Conservation (phyloP, 2,888 invertebrate genomes). For the Lasius platythorax region DNA sequence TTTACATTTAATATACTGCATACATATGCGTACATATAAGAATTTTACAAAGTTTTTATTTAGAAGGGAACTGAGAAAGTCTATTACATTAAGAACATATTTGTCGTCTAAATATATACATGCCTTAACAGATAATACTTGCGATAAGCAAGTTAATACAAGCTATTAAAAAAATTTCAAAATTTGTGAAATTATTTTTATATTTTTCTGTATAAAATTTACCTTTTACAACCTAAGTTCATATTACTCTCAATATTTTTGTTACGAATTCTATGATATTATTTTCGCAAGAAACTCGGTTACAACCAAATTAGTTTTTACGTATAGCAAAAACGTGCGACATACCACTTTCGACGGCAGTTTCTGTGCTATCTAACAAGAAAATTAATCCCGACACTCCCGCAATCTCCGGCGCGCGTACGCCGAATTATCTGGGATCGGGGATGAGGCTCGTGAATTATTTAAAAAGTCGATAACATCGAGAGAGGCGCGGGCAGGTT, state of each 20-base stretch:
- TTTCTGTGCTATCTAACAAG: constrained; percentile 11
- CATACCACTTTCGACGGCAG: background rate
- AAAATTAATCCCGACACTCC: constrained; percentile 42
- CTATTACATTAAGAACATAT: background rate
- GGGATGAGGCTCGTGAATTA: constrained; percentile 42
- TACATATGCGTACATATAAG: too few species aligned
- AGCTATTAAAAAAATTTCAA: background rate
- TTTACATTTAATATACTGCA: background rate
- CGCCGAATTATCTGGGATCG: constrained; percentile 42
- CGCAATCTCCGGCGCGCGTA: constrained; percentile 36
- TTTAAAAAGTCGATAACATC: constrained; percentile 54
- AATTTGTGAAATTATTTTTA: background rate
- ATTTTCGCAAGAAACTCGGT: background rate
- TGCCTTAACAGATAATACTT: background rate
- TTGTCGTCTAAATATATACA: background rate
- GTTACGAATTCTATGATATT: background rate
- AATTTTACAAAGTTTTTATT: background rate
- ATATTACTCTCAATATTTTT: background rate
- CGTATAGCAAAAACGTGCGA: background rate
- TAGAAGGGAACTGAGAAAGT: background rate
- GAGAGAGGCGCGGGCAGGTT: constrained; percentile 41
- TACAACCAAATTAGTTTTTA: background rate
- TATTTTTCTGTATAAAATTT: background rate
- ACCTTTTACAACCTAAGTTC: background rate
- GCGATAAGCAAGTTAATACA: background rate